Conservation (phyloP, 2,888 invertebrate species). For the Icerya purchasi region DNA sequence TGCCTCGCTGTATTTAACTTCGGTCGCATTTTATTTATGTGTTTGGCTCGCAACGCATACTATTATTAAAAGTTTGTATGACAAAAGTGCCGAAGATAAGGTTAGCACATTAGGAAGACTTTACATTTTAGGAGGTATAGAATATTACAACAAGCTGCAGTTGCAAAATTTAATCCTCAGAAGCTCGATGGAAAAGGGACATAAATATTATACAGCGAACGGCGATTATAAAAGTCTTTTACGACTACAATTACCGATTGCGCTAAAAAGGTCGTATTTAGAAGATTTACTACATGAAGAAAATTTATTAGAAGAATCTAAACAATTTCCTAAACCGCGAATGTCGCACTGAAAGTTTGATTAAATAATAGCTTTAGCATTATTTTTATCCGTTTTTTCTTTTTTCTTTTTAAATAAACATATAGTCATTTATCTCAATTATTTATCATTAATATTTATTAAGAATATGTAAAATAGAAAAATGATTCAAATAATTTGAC, state of each 20-base stretch:
- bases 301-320: constrained; percentile 16
- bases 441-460: no score
- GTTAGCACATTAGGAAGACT: constrained; percentile 36
- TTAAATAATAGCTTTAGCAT: no score
- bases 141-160: constrained; percentile 50
- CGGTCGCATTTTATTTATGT: constrained; percentile 34
- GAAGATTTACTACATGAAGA: constrained; percentile 30
- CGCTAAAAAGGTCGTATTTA: constrained; percentile 43
- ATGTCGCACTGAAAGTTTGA: neutral
- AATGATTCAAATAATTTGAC: no score
- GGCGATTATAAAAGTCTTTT: constrained; percentile 49
- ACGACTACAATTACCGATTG: constrained; percentile 40
- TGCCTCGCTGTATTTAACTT: constrained; percentile 32
- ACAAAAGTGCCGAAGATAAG: constrained; percentile 37
- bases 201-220: constrained; percentile 35
- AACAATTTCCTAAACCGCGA: constrained; percentile 1
- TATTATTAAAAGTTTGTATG: constrained; percentile 37
- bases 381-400: no score
- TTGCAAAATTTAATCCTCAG: constrained; percentile 51
- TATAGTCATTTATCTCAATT: no score
- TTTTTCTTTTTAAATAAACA: no score
- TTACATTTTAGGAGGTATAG: constrained; percentile 47
- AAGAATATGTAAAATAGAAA: no score
- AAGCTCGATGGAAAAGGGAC: constrained; percentile 36
- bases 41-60: constrained; percentile 44